Base-by-base conservation (phyloP, 2,113 vertebrate species). In the Crotalus tigris region DNA sequence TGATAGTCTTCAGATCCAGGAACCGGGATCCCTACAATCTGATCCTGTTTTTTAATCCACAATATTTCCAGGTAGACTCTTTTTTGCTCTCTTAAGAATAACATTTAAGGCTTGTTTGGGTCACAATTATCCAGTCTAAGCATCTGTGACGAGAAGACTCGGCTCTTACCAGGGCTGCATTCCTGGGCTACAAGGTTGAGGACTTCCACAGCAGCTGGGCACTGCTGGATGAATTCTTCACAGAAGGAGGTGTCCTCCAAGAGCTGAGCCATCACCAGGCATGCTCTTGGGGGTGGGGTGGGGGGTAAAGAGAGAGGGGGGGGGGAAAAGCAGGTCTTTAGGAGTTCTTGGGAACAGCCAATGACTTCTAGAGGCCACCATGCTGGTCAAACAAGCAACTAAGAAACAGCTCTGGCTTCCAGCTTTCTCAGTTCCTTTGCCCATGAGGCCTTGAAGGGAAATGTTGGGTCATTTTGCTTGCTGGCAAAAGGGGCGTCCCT, bases 151-250 rank as follows among this genome's bases (percentile, higher is more conserved):
- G 49, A 44, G 11, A 53, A 64, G 3, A 10, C 1, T 55, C 59
- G 91, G 85, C 24, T 97, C 98, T 96, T 96, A 99, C 99, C 99
- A 81, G 99, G 99, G 95, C 99, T 99, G 96, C 99, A 99, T 93
- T 99, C 99, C 97, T 99, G 99, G 0, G 99, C 99, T 44, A 99
- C 99, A 9, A 99, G 98, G 97, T 99, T 99, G 15, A 99, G 98
- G 93, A 99, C 99, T 96, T 99, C 99, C 51, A 99, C 99, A 90
- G 99, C 99, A 92, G 99, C 99, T 86, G 99, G 99, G 95, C 99
- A 99, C 96, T 99, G 99, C 95, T 99, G 99, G 96, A 99, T 99
- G 96, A 99, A 99, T 96, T 99, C 99, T 97, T 99, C 99, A 98
- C 99, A 99, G 96, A 99, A 99, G 5, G 98, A 99, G 96, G 99